Conservation (phyloP, 2,797 vertebrate species). For the Rhinophrynus dorsalis region DNA sequence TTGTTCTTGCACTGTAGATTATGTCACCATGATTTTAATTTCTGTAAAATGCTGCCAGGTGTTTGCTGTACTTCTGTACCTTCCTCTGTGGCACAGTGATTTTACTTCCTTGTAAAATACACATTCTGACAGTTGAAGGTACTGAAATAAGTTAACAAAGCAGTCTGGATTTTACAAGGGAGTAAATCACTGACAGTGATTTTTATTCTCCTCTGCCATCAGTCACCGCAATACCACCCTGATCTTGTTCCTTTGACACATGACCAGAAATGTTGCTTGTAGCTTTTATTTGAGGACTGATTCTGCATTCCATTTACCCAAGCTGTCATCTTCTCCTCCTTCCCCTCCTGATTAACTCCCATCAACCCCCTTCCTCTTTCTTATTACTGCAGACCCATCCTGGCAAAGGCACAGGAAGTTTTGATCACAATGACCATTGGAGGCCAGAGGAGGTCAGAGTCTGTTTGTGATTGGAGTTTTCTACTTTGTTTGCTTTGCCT, state of each 20-base stretch:
- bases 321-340: conserved; percentile 6
- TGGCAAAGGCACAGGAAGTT: conserved; percentile 37
- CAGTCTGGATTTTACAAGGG: too few species aligned
- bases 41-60: too few species aligned
- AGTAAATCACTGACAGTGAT: too few species aligned
- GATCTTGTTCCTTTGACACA: conserved; percentile 33
- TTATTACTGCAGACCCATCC: background rate
- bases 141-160: too few species aligned
- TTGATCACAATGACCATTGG: conserved; percentile 31
- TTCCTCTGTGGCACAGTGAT: too few species aligned
- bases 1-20: too few species aligned
- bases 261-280: conserved; percentile 25
- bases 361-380: background rate
- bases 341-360: background rate
- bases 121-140: too few species aligned
- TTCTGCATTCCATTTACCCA: background rate
- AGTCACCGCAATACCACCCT: conserved; percentile 14
- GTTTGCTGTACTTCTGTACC: too few species aligned
- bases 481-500: conserved; percentile 65
- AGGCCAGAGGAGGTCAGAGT: conserved; percentile 62
- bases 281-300: background rate
- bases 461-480: conserved; percentile 59
- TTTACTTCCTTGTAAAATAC: too few species aligned
- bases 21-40: background rate
- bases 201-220: too few species aligned